Evolutionary conservation across 2,113 vertebrate genomes (phyloP).

Genomic region (Otocyon megalotis): DNA sequence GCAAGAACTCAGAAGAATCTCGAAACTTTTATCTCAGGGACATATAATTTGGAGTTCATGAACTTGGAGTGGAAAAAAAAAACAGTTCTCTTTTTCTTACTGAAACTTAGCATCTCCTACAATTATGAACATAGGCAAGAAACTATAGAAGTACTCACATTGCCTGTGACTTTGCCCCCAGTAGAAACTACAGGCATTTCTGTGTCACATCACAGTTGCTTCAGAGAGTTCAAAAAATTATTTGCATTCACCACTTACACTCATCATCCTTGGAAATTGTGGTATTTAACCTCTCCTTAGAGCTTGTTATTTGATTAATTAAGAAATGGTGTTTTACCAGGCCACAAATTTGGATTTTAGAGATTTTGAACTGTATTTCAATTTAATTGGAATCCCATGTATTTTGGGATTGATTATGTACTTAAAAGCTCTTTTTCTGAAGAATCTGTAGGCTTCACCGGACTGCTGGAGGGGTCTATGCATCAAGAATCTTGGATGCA

Average conservation of each 20-base stretch:
- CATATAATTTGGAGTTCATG: background rate
- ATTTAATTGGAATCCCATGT: background rate
- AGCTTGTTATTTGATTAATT: slow-evolving; percentile 27
- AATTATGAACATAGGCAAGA: background rate
- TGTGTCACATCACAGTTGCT: background rate
- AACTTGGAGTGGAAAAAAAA: background rate
- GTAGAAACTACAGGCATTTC: background rate
- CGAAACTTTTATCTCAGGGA: background rate
- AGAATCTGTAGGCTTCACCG: background rate
- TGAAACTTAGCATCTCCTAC: background rate
- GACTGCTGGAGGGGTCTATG: background rate
- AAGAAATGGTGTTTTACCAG: background rate
- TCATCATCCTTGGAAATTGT: background rate
- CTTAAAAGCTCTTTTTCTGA: slow-evolving; percentile 12
- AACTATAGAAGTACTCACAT: background rate
- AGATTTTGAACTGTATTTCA: slow-evolving; percentile 26
- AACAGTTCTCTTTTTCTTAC: slow-evolving; percentile 7
- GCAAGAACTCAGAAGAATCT: background rate
- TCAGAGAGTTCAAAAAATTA: background rate
- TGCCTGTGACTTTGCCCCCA: background rate
- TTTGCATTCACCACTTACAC: background rate
- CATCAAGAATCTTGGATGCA: background rate
- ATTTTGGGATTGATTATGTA: background rate
- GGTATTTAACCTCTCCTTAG: background rate
- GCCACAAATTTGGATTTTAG: slow-evolving; percentile 16